Percentiles rank a stretch among this genome's conserved stretches.
These are phyloP conservation scores for Watersipora subatra DNA, from an alignment of 1,140 invertebrate species.

Conservation along the genomic window DNA sequence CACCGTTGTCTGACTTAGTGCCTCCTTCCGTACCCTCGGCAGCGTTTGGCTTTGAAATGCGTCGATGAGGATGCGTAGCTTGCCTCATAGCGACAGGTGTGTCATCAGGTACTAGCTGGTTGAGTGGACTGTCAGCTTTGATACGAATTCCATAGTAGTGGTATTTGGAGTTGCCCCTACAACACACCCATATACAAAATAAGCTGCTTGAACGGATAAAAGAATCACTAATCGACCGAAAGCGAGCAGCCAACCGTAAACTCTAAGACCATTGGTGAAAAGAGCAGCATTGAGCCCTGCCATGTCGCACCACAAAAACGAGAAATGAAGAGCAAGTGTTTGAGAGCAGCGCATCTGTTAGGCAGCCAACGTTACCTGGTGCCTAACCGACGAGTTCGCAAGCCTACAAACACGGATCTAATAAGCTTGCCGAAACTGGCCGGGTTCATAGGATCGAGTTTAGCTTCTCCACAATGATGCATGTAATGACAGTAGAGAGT, in stretches of 20 bases:
- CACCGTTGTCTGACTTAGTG: not conserved
- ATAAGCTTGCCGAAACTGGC: constrained; percentile 98
- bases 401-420: constrained; percentile 86
- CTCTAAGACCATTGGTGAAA: no score
- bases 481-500: constrained; percentile 94
- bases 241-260: no score
- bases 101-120: constrained; percentile 48
- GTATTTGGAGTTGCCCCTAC: constrained; percentile 96
- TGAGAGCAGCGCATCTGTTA: no score
- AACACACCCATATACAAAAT: constrained; percentile 26
- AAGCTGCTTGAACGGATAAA: no score
- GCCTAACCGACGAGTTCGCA: constrained; percentile 80
- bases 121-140: constrained; percentile 69
- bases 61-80: constrained; percentile 14
- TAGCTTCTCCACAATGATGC: constrained; percentile 80
- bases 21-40: constrained; percentile 18
- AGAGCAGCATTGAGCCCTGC: not conserved
- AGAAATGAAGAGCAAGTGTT: not conserved
- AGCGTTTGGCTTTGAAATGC: constrained; percentile 10
- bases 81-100: constrained; percentile 39
- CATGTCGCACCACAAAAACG: not conserved
- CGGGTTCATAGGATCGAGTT: constrained; percentile 93
- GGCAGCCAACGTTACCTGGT: constrained; percentile 53
- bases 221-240: no score
- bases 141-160: constrained; percentile 99